Evolutionary conservation across 2,888 invertebrate genomes (phyloP), one percentile per base, ranked within the genome.

Genomic region (Branchellion lobata): DNA sequence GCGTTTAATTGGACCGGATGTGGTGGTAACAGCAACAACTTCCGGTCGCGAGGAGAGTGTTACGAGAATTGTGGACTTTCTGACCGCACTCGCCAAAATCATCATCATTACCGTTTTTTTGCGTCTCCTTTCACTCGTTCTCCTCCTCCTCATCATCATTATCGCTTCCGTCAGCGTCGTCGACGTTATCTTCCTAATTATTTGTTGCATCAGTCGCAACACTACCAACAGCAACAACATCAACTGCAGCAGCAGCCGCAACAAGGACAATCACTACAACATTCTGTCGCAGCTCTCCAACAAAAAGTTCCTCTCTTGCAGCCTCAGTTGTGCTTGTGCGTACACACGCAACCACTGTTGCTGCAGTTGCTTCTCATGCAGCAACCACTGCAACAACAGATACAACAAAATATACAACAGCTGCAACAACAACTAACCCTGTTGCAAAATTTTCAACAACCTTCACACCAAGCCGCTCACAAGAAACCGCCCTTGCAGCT

Each of bases 1-100:
- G 76, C 81, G 71, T 83, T 83, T 80, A 71, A 78, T 11, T 83
- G 82, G 79, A 82, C 81, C 27, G 83, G 82, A 14, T 83, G 83
- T 69, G 51, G 69, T 31, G 82, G 82, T 21, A 82, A 83, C 72
- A 82, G 80, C 71, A 83, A 83, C 72, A 79, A 82, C 40, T 83
- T 82, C 78, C 82, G 78, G 33, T 80, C 81, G 0, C n/a, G 68
- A 31, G 81, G 78, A 27, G 68, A 73, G 21, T 83, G 83, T 53
- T 75, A 82, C 57, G 78, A 74, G 21, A 77, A 77, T 24, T 83
- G 83, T 57, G 61, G 61, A 57, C 14, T 57, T n/a, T 57, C n/a
- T 57, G 24, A 18, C 24, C 61, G 61, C 21, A 8, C 3, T 57
- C 61, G 61, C n/a, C 61, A n/a, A 3, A 18, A 57, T 5, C 61